Evolutionary conservation across 2,888 invertebrate species (phyloP).

Genomic region (Matsumyia berberina): DNA sequence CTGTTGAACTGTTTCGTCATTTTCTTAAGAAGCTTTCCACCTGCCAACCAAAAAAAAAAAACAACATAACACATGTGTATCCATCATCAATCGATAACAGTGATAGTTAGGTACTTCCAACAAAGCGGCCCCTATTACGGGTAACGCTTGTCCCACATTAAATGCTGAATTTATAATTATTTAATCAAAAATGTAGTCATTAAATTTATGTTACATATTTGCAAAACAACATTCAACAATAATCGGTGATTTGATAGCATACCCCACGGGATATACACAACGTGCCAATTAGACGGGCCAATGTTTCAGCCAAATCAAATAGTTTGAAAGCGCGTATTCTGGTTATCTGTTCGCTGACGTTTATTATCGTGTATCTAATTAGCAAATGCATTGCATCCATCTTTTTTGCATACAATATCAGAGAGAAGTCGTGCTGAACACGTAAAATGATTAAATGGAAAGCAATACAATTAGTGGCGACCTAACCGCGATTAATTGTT

Average conservation of each 20-base stretch:
- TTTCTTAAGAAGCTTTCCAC: no score
- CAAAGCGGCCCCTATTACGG: neutral
- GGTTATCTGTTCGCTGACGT: conserved; percentile 22
- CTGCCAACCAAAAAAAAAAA: no score
- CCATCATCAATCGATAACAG: no score
- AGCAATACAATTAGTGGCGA: neutral
- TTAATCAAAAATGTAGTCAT: conserved; percentile 11
- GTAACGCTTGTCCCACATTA: neutral
- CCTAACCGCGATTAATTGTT: conserved; percentile 17
- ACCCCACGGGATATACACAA: neutral
- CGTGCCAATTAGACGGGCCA: conserved; percentile 36
- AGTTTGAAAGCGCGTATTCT: conserved; percentile 27
- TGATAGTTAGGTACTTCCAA: no score
- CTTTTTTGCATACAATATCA: neutral
- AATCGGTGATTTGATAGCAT: conserved; percentile 17
- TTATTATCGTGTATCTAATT: conserved; percentile 40
- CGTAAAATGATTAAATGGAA: conserved; percentile 8
- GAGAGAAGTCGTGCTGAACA: neutral
- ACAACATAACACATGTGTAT: no score
- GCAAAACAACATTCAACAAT: conserved; percentile 7
- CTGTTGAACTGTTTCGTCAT: no score
- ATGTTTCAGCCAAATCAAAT: conserved; percentile 23
- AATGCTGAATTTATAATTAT: conserved; percentile 15
- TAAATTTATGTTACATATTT: conserved; percentile 9
- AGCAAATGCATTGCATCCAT: conserved; percentile 13